Conservation (phyloP, 2,113 vertebrate genomes). For the Spheniscus mendiculus region DNA sequence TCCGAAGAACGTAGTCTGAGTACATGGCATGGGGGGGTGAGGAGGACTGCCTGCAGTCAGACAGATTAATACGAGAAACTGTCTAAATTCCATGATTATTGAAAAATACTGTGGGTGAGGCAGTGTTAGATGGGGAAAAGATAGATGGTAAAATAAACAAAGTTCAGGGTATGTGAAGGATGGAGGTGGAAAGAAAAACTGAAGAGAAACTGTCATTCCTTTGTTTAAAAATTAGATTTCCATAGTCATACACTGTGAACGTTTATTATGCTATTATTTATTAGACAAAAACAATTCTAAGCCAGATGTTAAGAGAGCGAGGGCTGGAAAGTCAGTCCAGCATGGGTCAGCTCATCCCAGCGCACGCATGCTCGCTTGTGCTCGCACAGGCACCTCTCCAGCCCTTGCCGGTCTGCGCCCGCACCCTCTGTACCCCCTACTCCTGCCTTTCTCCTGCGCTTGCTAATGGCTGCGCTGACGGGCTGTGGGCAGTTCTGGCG, state of each 20-base stretch:
- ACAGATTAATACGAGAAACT: neutral
- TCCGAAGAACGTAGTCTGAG: neutral
- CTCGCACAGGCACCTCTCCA: accelerated
- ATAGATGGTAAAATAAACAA: neutral
- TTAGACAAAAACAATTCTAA: neutral
- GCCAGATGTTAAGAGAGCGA: neutral
- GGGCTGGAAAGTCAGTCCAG: neutral
- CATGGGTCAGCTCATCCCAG: accelerated
- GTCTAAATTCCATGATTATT: neutral
- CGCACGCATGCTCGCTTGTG: accelerated
- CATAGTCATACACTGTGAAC: accelerated
- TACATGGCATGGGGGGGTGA: neutral
- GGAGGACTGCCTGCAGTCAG: neutral
- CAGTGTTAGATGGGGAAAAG: neutral
- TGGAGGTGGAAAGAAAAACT: neutral
- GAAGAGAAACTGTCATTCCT: neutral
- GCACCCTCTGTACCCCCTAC: accelerated
- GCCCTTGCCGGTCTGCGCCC: neutral
- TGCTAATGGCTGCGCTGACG: accelerated
- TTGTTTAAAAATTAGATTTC: neutral
- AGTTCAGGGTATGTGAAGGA: neutral
- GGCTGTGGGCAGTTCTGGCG: neutral
- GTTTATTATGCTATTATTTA: neutral
- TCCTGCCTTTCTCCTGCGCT: neutral
- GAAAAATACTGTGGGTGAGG: neutral